A percentile compares a stretch with the other conserved stretches of the same genome.
Evolutionary conservation across 2,888 invertebrate genomes (phyloP).

Genomic region (Cenopis cana): DNA sequence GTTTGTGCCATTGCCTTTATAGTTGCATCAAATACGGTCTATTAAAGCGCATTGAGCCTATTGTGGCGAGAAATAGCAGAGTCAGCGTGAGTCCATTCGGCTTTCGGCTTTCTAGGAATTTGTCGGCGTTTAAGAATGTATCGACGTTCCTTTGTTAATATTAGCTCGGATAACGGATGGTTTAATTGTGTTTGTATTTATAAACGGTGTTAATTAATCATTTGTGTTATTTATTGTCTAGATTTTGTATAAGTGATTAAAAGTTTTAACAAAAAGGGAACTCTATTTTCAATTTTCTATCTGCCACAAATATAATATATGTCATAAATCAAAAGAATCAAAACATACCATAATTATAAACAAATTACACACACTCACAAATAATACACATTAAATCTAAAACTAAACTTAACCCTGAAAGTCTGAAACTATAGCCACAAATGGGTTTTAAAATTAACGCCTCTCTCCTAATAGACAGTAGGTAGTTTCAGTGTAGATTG

Average conservation of each 20-base stretch:
- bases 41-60: conserved; percentile 65
- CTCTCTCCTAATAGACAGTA: too few species aligned
- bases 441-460: too few species aligned
- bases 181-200: conserved; percentile 40
- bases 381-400: too few species aligned
- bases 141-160: conserved; percentile 40
- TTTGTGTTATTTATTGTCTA: conserved; percentile 5
- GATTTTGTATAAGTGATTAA: not conserved
- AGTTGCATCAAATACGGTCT: conserved; percentile 70
- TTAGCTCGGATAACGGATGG: conserved; percentile 37
- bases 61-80: conserved; percentile 62
- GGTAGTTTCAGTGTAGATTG: too few species aligned
- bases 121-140: conserved; percentile 51
- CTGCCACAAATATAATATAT: too few species aligned
- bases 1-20: conserved; percentile 66
- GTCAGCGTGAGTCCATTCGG: conserved; percentile 69
- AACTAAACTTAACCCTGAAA: too few species aligned
- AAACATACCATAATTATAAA: too few species aligned
- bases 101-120: conserved; percentile 65
- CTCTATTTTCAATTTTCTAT: too few species aligned
- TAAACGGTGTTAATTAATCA: conserved; percentile 35
- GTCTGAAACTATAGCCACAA: too few species aligned
- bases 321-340: too few species aligned
- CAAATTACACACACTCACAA: too few species aligned
- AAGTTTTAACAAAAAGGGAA: too few species aligned